Evolutionary conservation across 2,888 invertebrate species (phyloP), one percentile per base, ranked within the genome.

Genomic region (Lasioglossum lativentre): DNA sequence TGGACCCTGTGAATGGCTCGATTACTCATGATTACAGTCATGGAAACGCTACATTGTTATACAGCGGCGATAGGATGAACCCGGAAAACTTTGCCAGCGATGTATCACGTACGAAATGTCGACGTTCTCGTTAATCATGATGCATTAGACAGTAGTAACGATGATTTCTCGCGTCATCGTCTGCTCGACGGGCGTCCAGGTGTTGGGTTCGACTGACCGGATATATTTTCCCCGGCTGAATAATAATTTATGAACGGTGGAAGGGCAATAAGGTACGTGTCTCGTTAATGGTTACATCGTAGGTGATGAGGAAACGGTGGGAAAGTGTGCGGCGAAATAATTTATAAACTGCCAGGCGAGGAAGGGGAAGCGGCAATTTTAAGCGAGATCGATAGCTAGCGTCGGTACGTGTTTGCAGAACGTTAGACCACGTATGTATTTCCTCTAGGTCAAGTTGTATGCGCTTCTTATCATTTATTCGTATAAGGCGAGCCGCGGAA

Each of bases 1-100:
- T 71, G 16, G 38, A 30, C 63, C 79, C 23, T 85, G 73, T 47
- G n/a, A 74, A 86, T 80, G 77, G 78, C 75, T 73, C 88, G 87
- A 90, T 90, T 89, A 83, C 82, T 90, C 88, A 91, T 83, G 83
- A 89, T 91, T 89, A 90, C 79, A 78, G 68, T 80, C 78, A 59
- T 70, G 80, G 73, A 73, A 80, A 74, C 72, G 76, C 80, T 85
- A 78, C 82, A 85, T 88, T 82, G 86, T 87, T 83, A 82, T 63
- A 63, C 27, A 76, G 83, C 72, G 80, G 74, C 70, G 34, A 63
- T 77, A 77, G 71, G 66, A 66, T 68, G 78, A 78, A 34, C 30
- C 76, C 38, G 84, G 85, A 90, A 91, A 90, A 89, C 87, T 91
- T 86, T 82, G 47, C 70, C 72, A 78, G 70, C 83, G 86, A 90